Evolutionary conservation across 2,888 invertebrate genomes (phyloP), one percentile per base, ranked within the genome.

Genomic region (Thymelicus lineola): DNA sequence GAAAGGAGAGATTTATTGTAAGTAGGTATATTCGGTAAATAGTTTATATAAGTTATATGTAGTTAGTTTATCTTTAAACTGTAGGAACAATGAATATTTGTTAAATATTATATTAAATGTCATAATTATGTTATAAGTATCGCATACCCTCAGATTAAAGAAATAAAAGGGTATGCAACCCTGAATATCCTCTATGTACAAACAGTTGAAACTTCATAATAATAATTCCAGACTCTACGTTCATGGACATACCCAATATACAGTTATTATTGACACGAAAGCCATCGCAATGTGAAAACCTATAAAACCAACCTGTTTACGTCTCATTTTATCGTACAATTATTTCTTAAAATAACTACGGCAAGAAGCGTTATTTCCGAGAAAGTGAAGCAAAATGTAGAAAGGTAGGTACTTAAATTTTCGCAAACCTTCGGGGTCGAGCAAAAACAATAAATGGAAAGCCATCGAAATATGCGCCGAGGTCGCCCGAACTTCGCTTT

Each of bases 401-500:
- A 15, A 46, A 60, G 50, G 58, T 14, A 60, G 50, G 58, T 14
- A n/a, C 48, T 66, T 53, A 12, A 46, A 46, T 53, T 53, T 67
- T 60, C 15, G 67, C 60, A 67, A 67, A 60, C 38, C 53, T 55
- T 55, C 64, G 64, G 55, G 20, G 36, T 66, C 58, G 46, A 46
- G 28, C 17, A 46, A 66, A 50, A 66, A 50, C 66, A 59, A 58
- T 46, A 14, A 46, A n/a, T 58, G 46, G 57, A 66, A 59, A 66
- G 58, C 50, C 48, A 48, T 59, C 66, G 59, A 66, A 66, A 59
- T 36, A 58, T 15, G 59, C 58, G 59, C 73, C 74, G 79, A 81
- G 79, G 80, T 79, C 79, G 74, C 36, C 75, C 73, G 42, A 75
- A 66, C 75, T 75, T 75, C 72, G 73, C 70, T 71, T 75, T 76